These are phyloP conservation scores for Andrena dorsata DNA, from an alignment of 2,888 invertebrate species.

Conservation along the genomic window DNA sequence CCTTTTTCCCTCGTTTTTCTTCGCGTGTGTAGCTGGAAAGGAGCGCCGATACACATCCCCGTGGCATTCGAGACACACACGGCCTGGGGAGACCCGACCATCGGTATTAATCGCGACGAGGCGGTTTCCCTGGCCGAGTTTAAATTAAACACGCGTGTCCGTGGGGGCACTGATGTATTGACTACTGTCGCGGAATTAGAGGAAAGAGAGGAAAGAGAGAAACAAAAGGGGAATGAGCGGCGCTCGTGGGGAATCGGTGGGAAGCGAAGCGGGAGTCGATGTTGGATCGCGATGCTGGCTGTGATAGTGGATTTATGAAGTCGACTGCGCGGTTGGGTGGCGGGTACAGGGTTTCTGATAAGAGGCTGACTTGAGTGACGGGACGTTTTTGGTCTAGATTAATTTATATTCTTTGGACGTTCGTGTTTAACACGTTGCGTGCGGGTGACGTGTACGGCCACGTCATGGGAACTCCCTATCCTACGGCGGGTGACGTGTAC, in stretches of 20 bases:
- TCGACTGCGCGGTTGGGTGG: too few relatives aligned
- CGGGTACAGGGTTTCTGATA: too few relatives aligned
- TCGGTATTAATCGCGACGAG: constrained; percentile 62
- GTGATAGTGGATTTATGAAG: background rate
- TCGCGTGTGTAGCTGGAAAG: constrained; percentile 18
- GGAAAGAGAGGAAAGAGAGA: constrained; percentile 29
- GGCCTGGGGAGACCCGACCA: constrained; percentile 16
- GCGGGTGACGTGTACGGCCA: too few relatives aligned
- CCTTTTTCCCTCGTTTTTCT: constrained; percentile 10
- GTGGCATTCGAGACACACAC: constrained; percentile 42
- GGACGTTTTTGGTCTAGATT: too few relatives aligned
- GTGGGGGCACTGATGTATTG: constrained; percentile 30
- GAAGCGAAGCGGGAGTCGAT: background rate
- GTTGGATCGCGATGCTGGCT: background rate
- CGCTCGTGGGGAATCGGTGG: background rate
- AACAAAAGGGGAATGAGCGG: background rate
- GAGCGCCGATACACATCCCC: constrained; percentile 41
- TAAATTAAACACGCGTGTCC: constrained; percentile 56
- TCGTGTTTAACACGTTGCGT: too few relatives aligned
- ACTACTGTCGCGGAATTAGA: constrained; percentile 9
- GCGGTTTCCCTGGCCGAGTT: constrained; percentile 36
- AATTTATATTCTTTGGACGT: too few relatives aligned
- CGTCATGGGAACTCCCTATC: too few relatives aligned
- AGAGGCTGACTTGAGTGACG: too few relatives aligned
- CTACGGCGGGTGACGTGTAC: too few relatives aligned